Base-by-base conservation (phyloP, 2,888 invertebrate species). In the Selenia dentaria region DNA sequence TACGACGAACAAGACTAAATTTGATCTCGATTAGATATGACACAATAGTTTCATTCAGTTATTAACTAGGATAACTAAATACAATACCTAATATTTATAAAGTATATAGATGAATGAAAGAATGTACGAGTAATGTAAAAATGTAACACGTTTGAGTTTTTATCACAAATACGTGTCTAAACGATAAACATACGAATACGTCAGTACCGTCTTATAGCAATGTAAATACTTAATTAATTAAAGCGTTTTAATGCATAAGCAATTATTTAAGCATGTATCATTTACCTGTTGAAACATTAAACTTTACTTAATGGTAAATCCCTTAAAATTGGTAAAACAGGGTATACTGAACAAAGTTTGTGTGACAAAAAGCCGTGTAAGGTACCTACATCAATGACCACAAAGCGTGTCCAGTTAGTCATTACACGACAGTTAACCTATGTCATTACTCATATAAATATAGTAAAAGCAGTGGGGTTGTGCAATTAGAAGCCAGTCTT, bases 401-500 rank as follows among this genome's bases (percentile, higher is more conserved):
- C 33, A 41, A 33, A 34, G n/a, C 9, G n/a, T 41, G 20, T 10
- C 36, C 13, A 16, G n/a, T 54, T 44, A 45, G 44, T 51, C 54
- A 49, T 33, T 10, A 44, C 26, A 26, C 38, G 47, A 26, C 22
- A 51, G 43, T 52, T 50, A 55, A 59, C 53, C 41, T 60, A 37
- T 41, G 33, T 36, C 36, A 39, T 44, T 44, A 47, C 57, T 55
- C 57, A 65, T 58, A n/a, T n/a, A 62, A 55, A 34, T 43, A 16
- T n/a, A 18, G 39, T 37, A 46, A 49, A 51, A 55, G 54, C 50
- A 47, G 37, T 45, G 43, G 28, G 42, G 41, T 44, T 49, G 59
- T 42, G 43, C 51, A 55, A 56, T 57, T 55, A 53, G 54, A 39
- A 41, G 39, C 51, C 56, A 59, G 54, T 64, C 35, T 45, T 37